These are phyloP conservation scores for Lates japonicus DNA, from an alignment of 2,797 vertebrate species.

Conservation along the genomic window DNA sequence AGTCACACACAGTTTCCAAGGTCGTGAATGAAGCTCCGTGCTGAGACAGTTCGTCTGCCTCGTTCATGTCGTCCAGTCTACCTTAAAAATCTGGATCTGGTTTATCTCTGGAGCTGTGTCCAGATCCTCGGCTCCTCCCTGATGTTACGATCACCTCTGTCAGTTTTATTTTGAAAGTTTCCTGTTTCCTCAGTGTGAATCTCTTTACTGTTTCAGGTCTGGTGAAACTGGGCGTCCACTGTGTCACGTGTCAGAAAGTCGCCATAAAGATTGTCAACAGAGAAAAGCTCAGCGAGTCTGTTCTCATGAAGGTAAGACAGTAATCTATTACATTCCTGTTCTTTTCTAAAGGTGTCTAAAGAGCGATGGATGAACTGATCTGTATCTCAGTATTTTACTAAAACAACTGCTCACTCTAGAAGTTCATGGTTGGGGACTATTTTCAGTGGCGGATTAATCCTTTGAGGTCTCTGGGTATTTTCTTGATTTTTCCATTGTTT, in stretches of 20 bases:
- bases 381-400: too few species aligned
- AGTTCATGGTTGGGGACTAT: too few species aligned
- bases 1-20: neutral
- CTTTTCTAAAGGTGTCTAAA: too few species aligned
- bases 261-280: conserved; percentile 96
- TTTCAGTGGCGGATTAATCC: too few species aligned
- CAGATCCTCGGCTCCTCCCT: neutral
- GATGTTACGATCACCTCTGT: neutral
- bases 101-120: neutral
- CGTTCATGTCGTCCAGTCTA: neutral
- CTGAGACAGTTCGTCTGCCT: neutral
- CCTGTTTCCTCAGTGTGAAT: neutral
- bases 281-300: conserved; percentile 94
- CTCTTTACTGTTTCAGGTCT: conserved; percentile 84
- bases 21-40: neutral
- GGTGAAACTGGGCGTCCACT: conserved; percentile 93
- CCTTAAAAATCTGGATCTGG: neutral
- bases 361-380: too few species aligned
- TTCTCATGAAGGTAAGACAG: conserved; percentile 93
- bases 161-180: neutral
- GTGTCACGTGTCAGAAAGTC: conserved; percentile 94
- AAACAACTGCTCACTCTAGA: too few species aligned
- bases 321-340: neutral
- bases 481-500: too few species aligned
- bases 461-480: too few species aligned